Evolutionary conservation across 2,888 invertebrate genomes (phyloP), one percentile per base, ranked within the genome.

Genomic region (Saturnia pavonia): DNA sequence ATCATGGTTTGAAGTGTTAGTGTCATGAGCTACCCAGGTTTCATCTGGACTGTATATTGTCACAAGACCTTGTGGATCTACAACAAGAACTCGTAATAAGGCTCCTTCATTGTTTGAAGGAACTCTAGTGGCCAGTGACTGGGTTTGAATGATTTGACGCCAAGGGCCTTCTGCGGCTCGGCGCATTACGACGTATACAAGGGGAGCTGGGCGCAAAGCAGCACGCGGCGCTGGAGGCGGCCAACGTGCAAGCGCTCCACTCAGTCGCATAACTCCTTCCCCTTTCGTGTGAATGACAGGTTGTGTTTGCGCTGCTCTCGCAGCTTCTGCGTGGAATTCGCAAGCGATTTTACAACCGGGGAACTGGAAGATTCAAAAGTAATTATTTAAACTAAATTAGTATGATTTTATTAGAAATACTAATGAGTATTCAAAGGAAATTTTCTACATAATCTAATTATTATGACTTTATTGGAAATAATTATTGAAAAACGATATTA

Each of bases 331-430:
- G 85, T 96, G 96, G 83, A 96, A 96, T 78, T 95, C 94, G 85
- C 96, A 96, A 43, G 96, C 96, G 78, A 96, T 95, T 88, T 96
- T 96, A 86, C 96, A 96, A 69, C 96, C 96, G 70, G 96, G 95
- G 84, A 96, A 96, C 96, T 96, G 95, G 92, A 94, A 84, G 54
- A 86, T 85, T 76, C 19, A 73, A 74, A 57, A 69, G 34, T 40
- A 25, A 73, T 54, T 57, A 67, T 66, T 57, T 68, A 43, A 14
- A 70, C 22, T 67, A 27, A 11, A 40, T 19, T 27, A 45, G 54
- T 19, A 40, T 19, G 16, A 51, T 19, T 51, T 19, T 51, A 51
- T 34, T 34, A 34, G 34, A 34, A 34, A 34, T 34, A 34, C 34
- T 34, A 34, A 34, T 34, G 34, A 34, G 34, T 4, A 4, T 34